These are phyloP conservation scores for Orius insidiosus DNA, from an alignment of 1,140 invertebrate species.

Conservation along the genomic window DNA sequence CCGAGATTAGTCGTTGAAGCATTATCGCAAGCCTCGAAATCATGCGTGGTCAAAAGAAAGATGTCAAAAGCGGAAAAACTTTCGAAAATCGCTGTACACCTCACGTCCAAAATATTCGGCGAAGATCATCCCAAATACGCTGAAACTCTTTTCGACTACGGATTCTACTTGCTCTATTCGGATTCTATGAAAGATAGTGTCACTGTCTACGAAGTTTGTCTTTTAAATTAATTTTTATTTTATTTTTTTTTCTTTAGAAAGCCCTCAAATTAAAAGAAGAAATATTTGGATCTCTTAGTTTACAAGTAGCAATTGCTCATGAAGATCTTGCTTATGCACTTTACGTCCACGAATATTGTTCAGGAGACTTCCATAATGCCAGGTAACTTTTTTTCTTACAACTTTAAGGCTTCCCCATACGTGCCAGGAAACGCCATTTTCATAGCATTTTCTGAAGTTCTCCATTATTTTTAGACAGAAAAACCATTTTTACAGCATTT, in stretches of 20 bases:
- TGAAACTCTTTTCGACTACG: slow-evolving; percentile 69
- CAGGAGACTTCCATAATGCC: slow-evolving; percentile 64
- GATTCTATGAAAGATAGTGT: slow-evolving; percentile 69
- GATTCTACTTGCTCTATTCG: slow-evolving; percentile 77
- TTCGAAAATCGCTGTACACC: slow-evolving; percentile 59
- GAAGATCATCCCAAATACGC: slow-evolving; percentile 58
- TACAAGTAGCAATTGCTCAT: slow-evolving; percentile 69
- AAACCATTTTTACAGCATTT: too few species aligned
- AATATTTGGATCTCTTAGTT: slow-evolving; percentile 68
- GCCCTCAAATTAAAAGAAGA: slow-evolving; percentile 53
- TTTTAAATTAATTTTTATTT: neutral
- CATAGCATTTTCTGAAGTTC: neutral
- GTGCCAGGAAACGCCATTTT: too few species aligned
- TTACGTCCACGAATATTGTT: slow-evolving; percentile 81
- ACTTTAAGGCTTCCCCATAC: too few species aligned
- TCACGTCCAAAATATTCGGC: slow-evolving; percentile 52
- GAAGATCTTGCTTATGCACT: slow-evolving; percentile 83
- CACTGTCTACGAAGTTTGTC: slow-evolving; percentile 53
- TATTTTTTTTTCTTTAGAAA: slow-evolving; percentile 30
- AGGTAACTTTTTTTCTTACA: too few species aligned
- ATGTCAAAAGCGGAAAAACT: slow-evolving; percentile 62
- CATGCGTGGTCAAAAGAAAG: slow-evolving; percentile 70
- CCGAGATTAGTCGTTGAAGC: slow-evolving; percentile 55
- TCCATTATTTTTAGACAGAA: too few species aligned
- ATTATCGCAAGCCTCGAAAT: slow-evolving; percentile 62